Base-by-base conservation (phyloP, 2,797 vertebrate genomes). In the Lutjanus campechanus region DNA sequence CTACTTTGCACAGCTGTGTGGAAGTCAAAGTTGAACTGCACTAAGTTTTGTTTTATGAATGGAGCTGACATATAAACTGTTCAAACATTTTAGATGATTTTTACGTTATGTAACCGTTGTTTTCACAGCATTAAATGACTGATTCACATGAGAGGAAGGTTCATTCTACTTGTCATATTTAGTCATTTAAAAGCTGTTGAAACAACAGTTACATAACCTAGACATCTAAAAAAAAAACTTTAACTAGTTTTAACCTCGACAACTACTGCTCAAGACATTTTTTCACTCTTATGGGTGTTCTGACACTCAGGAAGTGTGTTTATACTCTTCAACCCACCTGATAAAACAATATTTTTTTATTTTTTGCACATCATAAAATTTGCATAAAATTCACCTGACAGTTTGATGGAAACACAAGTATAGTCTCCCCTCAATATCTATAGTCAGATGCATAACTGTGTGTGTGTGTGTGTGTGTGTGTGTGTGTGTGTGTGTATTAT, bases 351-450 rank as follows among this genome's bases (percentile, higher is more conserved):
- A n/a, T 3, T 11, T 44, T 61, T 63, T 59, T 5, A 41, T 58
- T 46, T 75, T 71, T 46, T 74, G 9, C 20, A 9, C 8, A 25
- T 62, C 65, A 56, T 15, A 5, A 47, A 22, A 63, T 77, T 61
- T 40, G 70, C 59, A 60, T 80, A 65, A 72, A 76, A 76, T 64
- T 25, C 19, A n/a, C 58, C 56, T 54, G 54, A 73, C 83, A 64
- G 41, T 58, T 46, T 1, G 22, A 62, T 55, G 19, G 29, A 50
- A 43, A 20, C 54, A 56, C 59, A 61, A 10, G 40, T 44, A n/a
- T 7, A 40, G 10, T 50, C 25, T 54, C 13, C 53, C 40, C 7
- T 16, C 17, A 25, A n/a, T 50, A 69, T 64, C 41, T 44, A 17
- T 5, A 41, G 41, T 49, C 9, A 11, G 29, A 36, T 36, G 29